Evolutionary conservation across 2,888 invertebrate genomes (phyloP).

Genomic region (Dynastes hyllus): DNA sequence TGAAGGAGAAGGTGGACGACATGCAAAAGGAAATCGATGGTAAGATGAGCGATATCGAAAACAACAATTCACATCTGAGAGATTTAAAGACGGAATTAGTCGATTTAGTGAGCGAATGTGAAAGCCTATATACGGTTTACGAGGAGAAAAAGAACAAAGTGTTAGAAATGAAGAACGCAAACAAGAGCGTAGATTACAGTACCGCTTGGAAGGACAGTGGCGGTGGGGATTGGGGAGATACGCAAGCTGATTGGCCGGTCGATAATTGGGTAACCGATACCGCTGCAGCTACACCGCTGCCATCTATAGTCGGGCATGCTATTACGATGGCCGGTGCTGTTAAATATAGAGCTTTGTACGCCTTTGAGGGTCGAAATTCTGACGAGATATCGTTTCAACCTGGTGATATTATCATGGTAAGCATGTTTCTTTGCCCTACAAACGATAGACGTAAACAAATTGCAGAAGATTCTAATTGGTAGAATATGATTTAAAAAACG

Average conservation of each 20-base stretch:
- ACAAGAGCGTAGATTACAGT: constrained; percentile 67
- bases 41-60: constrained; percentile 87
- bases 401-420: constrained; percentile 91
- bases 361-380: constrained; percentile 91
- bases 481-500: no score
- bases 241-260: constrained; percentile 72
- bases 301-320: constrained; percentile 63
- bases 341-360: constrained; percentile 93
- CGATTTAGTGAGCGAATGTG: constrained; percentile 80
- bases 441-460: no score
- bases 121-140: constrained; percentile 79
- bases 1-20: constrained; percentile 81
- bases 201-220: constrained; percentile 76
- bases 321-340: constrained; percentile 72
- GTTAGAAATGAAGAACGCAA: constrained; percentile 69
- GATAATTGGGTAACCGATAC: constrained; percentile 66
- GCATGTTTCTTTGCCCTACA: constrained; percentile 57
- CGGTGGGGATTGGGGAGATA: constrained; percentile 74
- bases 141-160: constrained; percentile 77
- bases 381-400: constrained; percentile 96
- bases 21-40: constrained; percentile 85
- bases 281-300: constrained; percentile 61
- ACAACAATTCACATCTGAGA: constrained; percentile 84
- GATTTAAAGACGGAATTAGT: constrained; percentile 81
- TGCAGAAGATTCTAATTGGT: no score